Percentiles rank a stretch among this genome's conserved stretches.
Conservation (phyloP, 2,888 invertebrate genomes). For the Lordiphosa andalusiaca region DNA sequence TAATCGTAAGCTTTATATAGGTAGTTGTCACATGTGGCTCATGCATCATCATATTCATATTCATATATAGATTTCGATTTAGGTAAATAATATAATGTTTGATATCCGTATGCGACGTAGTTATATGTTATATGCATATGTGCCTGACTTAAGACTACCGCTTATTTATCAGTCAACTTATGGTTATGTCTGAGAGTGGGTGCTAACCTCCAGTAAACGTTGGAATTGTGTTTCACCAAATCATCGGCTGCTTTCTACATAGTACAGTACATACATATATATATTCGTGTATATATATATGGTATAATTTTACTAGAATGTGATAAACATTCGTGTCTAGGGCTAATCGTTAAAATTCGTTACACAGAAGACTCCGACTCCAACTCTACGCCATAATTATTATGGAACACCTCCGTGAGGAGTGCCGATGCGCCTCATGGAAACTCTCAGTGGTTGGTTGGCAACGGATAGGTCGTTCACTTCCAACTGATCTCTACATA, state of each 20-base stretch:
- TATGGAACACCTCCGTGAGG: not conserved
- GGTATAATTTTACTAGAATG: constrained; percentile 11
- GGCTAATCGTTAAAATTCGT: constrained; percentile 14
- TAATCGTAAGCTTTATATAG: constrained; percentile 45
- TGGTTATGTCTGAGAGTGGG: constrained; percentile 22
- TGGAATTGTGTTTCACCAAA: constrained; percentile 11
- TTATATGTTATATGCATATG: constrained; percentile 24
- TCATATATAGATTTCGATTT: constrained; percentile 10
- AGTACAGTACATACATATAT: constrained; percentile 12
- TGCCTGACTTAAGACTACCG: constrained; percentile 44
- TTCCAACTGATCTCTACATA: no score
- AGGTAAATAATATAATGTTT: constrained; percentile 30
- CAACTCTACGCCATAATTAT: constrained; percentile 3
- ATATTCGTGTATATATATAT: constrained; percentile 1
- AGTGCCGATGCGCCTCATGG: no score
- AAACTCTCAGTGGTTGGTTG: no score
- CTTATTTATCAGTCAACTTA: constrained; percentile 63
- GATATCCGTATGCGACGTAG: constrained; percentile 19
- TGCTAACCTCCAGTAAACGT: constrained; percentile 14
- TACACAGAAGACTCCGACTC: constrained; percentile 10
- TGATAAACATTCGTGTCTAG: constrained; percentile 3
- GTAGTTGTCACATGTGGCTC: constrained; percentile 26
- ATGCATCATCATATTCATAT: constrained; percentile 8
- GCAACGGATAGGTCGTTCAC: no score
- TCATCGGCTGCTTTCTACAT: constrained; percentile 1